Conservation (phyloP, 2,888 invertebrate genomes). For the Brassicogethes aeneus region DNA sequence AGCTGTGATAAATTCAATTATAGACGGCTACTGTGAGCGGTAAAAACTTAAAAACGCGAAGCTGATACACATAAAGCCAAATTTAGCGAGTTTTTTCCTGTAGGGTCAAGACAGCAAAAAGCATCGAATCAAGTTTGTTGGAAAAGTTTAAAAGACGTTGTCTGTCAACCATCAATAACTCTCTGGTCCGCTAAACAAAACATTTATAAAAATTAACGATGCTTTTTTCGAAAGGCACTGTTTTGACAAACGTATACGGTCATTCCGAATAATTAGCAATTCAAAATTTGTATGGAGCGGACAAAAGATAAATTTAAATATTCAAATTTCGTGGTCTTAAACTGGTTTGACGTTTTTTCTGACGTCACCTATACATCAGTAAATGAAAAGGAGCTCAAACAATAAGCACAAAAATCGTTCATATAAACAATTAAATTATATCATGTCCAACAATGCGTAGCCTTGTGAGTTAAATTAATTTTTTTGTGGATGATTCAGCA, state of each 20-base stretch:
- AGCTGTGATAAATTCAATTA: constrained; percentile 20
- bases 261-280: constrained; percentile 38
- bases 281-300: constrained; percentile 36
- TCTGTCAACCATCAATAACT: constrained; percentile 40
- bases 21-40: constrained; percentile 7
- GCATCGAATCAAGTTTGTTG: constrained; percentile 11
- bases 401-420: neutral
- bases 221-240: constrained; percentile 26
- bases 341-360: constrained; percentile 27
- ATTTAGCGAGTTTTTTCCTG: constrained; percentile 20
- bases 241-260: constrained; percentile 25
- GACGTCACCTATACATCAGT: constrained; percentile 21
- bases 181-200: constrained; percentile 19
- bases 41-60: constrained; percentile 11
- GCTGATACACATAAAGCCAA: constrained; percentile 14
- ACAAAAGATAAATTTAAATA: constrained; percentile 40
- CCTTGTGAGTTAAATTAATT: constrained; percentile 5
- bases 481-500: no score
- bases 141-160: constrained; percentile 31
- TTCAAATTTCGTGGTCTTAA: constrained; percentile 33
- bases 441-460: constrained; percentile 1
- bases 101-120: constrained; percentile 14
- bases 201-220: constrained; percentile 29
- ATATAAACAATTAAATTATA: constrained; percentile 6
- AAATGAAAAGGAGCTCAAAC: neutral